phyloP scores from a whole-genome alignment of 2,797 vertebrate genomes.

The Leptoclinus maculatus region DNA sequence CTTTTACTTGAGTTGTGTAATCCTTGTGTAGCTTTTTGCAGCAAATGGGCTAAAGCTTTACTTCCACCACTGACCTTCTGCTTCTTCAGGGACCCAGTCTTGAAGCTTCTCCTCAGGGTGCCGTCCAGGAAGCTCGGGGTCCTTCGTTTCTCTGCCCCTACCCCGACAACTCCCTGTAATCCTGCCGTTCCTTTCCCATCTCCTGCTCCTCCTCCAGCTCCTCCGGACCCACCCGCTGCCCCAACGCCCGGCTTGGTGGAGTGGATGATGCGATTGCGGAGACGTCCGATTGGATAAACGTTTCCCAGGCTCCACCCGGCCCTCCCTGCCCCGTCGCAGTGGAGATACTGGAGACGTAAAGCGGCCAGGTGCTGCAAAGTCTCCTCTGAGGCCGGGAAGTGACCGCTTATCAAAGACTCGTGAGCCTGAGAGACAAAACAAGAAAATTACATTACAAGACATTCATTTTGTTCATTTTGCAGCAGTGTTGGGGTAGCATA shows the following conservation, averaged over 20 bases:
- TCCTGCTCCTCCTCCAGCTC: conserved; percentile 60
- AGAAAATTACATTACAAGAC: background rate
- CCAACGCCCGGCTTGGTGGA: conserved; percentile 88
- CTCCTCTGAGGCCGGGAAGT: conserved; percentile 93
- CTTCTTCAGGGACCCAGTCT: conserved; percentile 93
- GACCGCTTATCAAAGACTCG: conserved; percentile 93
- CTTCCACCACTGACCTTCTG: conserved; percentile 80
- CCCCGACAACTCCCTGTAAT: conserved; percentile 49
- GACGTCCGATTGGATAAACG: conserved; percentile 90
- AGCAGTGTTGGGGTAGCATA: background rate
- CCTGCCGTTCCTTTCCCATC: conserved; percentile 70
- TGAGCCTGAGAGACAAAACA: conserved; percentile 85
- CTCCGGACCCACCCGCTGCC: conserved; percentile 70
- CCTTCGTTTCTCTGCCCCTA: conserved; percentile 86
- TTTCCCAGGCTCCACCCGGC: conserved; percentile 90
- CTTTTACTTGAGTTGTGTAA: background rate
- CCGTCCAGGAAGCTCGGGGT: conserved; percentile 93
- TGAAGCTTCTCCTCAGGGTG: conserved; percentile 91
- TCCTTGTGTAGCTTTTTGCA: background rate
- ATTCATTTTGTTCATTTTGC: background rate
- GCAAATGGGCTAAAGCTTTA: background rate
- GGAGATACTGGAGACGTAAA: conserved; percentile 92
- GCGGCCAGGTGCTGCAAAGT: conserved; percentile 92
- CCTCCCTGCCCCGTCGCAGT: conserved; percentile 87
- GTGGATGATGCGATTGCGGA: conserved; percentile 91